Conservation (phyloP, 1,140 invertebrate species). For the Antheraea mylitta region DNA sequence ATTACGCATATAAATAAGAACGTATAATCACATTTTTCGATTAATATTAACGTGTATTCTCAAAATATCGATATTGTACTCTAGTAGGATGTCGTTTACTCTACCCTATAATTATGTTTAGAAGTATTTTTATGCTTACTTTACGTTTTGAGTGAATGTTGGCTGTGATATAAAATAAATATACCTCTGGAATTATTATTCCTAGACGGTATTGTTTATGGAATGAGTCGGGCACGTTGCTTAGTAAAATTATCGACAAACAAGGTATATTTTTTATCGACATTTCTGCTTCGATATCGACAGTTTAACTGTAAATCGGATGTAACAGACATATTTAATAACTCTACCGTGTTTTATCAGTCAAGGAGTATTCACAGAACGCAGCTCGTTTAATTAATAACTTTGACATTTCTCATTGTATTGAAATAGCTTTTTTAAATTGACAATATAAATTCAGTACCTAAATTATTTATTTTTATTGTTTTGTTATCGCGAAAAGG, state of each 20-base stretch:
- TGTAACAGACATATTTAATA: background rate
- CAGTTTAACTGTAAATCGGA: background rate
- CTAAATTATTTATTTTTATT: too few relatives aligned
- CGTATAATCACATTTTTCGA: too few relatives aligned
- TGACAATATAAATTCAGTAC: too few relatives aligned
- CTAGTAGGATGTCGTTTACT: too few relatives aligned
- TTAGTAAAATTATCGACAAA: background rate
- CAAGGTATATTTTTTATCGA: background rate
- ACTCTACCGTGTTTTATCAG: background rate
- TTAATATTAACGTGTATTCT: too few relatives aligned
- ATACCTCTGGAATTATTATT: background rate
- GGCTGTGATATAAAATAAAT: slow-evolving; percentile 21
- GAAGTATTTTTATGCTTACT: slow-evolving; percentile 12
- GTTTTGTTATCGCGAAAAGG: too few relatives aligned
- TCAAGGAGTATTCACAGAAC: background rate
- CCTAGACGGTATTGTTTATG: background rate
- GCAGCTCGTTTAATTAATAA: background rate
- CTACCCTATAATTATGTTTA: too few relatives aligned
- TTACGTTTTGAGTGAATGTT: slow-evolving; percentile 20
- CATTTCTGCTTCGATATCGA: background rate
- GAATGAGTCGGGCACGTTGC: background rate
- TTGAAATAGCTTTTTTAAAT: too few relatives aligned
- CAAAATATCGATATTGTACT: too few relatives aligned
- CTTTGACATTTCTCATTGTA: too few relatives aligned
- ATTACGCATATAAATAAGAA: too few relatives aligned